phyloP scores from a whole-genome alignment of 2,113 vertebrate genomes.

The Phylloscopus trochilus region DNA sequence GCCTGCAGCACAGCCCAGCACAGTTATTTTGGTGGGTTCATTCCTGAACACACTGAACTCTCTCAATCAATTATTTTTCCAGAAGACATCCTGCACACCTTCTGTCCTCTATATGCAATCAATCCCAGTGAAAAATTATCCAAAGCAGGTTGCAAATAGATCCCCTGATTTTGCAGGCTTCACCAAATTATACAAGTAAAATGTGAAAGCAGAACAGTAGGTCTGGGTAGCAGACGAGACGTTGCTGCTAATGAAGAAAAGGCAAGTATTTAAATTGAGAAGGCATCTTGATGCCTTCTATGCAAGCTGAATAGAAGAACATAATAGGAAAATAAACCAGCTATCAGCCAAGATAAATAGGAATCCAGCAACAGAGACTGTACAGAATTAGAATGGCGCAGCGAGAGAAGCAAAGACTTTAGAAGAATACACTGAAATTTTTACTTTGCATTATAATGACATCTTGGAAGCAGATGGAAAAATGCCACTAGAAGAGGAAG shows the following conservation, averaged over 20 bases:
- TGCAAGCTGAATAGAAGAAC: neutral
- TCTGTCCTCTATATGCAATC: neutral
- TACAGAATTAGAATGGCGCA: neutral
- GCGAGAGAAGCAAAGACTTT: neutral
- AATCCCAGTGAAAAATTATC: neutral
- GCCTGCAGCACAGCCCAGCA: neutral
- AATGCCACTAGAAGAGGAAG: conserved; percentile 40
- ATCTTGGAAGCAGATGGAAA: conserved; percentile 62
- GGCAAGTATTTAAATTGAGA: conserved; percentile 42
- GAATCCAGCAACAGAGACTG: conserved; percentile 1
- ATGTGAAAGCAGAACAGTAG: neutral
- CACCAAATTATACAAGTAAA: neutral
- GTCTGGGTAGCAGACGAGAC: neutral
- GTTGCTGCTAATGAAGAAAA: conserved; percentile 30
- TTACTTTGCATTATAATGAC: conserved; percentile 42
- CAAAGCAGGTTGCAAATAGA: neutral
- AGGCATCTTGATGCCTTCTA: neutral
- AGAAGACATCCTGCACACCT: neutral
- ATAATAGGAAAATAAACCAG: conserved; percentile 29
- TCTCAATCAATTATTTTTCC: neutral
- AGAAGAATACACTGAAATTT: conserved; percentile 38
- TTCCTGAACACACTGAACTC: neutral
- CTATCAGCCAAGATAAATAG: conserved; percentile 19
- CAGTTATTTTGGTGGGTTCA: neutral
- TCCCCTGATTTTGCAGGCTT: neutral